These are phyloP conservation scores for Melanaphis sacchari DNA, from an alignment of 1,140 invertebrate genomes.

Conservation along the genomic window DNA sequence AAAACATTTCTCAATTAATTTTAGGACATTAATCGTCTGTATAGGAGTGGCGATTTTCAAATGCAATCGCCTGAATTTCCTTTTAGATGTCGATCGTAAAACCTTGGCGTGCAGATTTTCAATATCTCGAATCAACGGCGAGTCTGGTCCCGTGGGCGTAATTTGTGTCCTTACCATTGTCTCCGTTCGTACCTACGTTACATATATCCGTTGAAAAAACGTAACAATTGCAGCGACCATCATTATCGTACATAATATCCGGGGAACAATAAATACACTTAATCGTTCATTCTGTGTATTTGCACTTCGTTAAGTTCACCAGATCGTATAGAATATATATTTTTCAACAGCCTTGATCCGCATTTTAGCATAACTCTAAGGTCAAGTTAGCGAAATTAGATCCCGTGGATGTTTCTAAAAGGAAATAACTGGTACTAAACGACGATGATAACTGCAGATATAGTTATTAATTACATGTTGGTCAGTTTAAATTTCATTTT, in stretches of 20 bases:
- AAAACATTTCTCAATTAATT: neutral
- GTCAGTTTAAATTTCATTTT: neutral
- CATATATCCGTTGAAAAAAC: neutral
- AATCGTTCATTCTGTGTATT: neutral
- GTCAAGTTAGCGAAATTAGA: neutral
- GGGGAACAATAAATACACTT: neutral
- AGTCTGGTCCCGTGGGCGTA: conserved; percentile 19
- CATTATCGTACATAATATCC: neutral
- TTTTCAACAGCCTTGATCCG: neutral
- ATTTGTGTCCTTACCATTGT: conserved; percentile 44
- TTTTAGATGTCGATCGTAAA: neutral
- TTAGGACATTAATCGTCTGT: neutral
- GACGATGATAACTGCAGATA: neutral
- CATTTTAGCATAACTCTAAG: conserved; percentile 10
- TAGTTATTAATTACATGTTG: neutral
- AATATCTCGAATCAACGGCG: conserved; percentile 1
- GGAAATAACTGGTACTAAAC: conserved; percentile 6
- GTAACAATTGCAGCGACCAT: neutral
- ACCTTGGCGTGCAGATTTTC: conserved; percentile 26
- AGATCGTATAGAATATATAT: neutral
- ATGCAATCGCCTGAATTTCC: neutral
- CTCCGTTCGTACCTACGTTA: neutral
- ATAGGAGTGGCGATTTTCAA: neutral
- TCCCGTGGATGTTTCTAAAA: neutral
- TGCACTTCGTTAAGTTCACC: neutral